Conservation (phyloP, 1,140 invertebrate species). For the Trissolcus basalis region DNA sequence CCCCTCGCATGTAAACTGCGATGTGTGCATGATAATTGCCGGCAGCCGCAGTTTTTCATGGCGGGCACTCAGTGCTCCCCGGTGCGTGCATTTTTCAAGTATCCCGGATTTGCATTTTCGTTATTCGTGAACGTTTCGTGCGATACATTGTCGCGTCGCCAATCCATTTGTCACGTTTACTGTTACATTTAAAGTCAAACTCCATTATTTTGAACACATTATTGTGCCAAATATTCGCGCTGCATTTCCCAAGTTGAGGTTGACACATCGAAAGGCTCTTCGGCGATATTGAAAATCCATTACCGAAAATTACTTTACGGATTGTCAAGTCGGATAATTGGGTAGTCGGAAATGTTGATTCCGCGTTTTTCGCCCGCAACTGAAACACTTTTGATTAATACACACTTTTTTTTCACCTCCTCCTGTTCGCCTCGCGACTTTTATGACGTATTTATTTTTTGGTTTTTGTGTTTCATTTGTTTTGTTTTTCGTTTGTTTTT, state of each 20-base stretch:
- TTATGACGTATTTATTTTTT: conserved; percentile 8
- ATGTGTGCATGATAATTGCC: conserved; percentile 56
- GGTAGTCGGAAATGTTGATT: conserved; percentile 22
- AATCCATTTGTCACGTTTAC: conserved; percentile 55
- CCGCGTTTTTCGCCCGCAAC: conserved; percentile 2
- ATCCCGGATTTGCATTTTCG: conserved; percentile 45
- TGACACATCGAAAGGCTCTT: conserved; percentile 24
- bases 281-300: conserved; percentile 44
- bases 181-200: conserved; percentile 44
- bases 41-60: conserved; percentile 47
- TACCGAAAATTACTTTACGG: conserved; percentile 38
- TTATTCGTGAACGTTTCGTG: conserved; percentile 33
- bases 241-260: conserved; percentile 10
- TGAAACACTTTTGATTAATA: conserved; percentile 23
- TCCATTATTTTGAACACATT: conserved; percentile 54
- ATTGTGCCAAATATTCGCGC: conserved; percentile 16
- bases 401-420: neutral
- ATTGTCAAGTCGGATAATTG: conserved; percentile 44
- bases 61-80: conserved; percentile 31
- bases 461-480: neutral
- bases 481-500: conserved; percentile 2
- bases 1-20: conserved; percentile 38
- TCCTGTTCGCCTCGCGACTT: neutral
- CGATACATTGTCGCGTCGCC: conserved; percentile 18
- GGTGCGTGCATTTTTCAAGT: conserved; percentile 40